A percentile compares a stretch with the other conserved stretches of the same genome.
Conservation (phyloP, 2,113 vertebrate genomes). For the Rhodinocichla rosea region DNA sequence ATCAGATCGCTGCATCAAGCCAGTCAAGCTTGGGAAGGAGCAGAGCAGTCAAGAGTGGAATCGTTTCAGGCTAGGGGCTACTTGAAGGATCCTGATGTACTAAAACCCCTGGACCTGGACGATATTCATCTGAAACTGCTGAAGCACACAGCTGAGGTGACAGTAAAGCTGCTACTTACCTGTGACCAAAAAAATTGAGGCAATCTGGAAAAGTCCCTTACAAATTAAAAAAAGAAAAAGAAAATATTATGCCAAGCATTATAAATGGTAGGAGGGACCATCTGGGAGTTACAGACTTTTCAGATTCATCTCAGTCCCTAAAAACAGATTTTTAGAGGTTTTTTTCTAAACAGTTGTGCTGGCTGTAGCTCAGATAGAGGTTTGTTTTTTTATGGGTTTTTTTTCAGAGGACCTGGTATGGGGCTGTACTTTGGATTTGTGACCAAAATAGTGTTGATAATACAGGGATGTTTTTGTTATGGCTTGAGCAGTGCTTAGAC, state of each 20-base stretch:
- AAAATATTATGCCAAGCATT: not conserved
- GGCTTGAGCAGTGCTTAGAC: not conserved
- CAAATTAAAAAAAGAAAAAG: not conserved
- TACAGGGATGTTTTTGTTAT: not conserved
- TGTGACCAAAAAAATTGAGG: not conserved
- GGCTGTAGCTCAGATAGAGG: fast-evolving
- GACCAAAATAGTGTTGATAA: not conserved
- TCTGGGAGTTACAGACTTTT: not conserved
- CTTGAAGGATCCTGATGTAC: not conserved
- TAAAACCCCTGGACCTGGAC: not conserved
- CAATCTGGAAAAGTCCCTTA: not conserved
- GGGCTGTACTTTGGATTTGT: not conserved
- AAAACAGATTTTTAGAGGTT: not conserved
- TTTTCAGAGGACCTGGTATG: not conserved
- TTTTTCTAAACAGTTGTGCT: not conserved
- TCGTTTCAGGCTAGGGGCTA: not conserved
- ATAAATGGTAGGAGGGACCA: not conserved
- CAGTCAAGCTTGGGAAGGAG: not conserved
- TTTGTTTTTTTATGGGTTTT: no score
- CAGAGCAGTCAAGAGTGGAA: not conserved
- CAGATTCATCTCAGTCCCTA: not conserved
- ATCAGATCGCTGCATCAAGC: not conserved
- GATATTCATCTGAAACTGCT: not conserved
- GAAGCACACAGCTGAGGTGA: not conserved
- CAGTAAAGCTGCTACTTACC: not conserved